Conservation (phyloP, 2,797 vertebrate species). For the Ptychadena robeensis region DNA sequence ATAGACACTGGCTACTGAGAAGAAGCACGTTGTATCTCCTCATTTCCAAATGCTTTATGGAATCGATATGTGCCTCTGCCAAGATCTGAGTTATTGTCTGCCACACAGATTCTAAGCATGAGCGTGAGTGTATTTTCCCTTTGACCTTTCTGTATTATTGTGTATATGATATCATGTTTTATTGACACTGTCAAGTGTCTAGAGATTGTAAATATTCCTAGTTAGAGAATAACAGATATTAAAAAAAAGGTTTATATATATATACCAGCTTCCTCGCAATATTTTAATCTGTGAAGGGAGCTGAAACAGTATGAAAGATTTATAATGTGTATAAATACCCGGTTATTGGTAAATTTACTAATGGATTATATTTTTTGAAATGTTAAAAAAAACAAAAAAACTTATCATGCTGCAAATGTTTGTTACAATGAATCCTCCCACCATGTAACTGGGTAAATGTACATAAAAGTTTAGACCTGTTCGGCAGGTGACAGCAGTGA, state of each 20-base stretch:
- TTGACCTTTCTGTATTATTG: conserved; percentile 64
- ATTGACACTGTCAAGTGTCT: conserved; percentile 65
- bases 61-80: conserved; percentile 68
- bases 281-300: conserved; percentile 82
- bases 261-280: conserved; percentile 78
- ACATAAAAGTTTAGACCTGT: conserved; percentile 38
- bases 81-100: conserved; percentile 69
- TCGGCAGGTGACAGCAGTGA: conserved; percentile 66
- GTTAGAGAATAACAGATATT: conserved; percentile 72
- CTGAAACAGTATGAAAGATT: conserved; percentile 69
- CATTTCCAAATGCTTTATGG: conserved; percentile 45
- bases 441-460: conserved; percentile 56
- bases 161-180: conserved; percentile 72
- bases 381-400: conserved; percentile 67
- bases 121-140: conserved; percentile 65
- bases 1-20: conserved; percentile 39
- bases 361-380: conserved; percentile 70
- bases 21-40: conserved; percentile 19
- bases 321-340: conserved; percentile 33
- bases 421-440: conserved; percentile 66
- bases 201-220: conserved; percentile 73
- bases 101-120: conserved; percentile 69
- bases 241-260: conserved; percentile 56
- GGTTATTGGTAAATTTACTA: conserved; percentile 68
- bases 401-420: conserved; percentile 71